Conservation (phyloP, 1,140 invertebrate genomes). For the Eriocheir sinensis region DNA sequence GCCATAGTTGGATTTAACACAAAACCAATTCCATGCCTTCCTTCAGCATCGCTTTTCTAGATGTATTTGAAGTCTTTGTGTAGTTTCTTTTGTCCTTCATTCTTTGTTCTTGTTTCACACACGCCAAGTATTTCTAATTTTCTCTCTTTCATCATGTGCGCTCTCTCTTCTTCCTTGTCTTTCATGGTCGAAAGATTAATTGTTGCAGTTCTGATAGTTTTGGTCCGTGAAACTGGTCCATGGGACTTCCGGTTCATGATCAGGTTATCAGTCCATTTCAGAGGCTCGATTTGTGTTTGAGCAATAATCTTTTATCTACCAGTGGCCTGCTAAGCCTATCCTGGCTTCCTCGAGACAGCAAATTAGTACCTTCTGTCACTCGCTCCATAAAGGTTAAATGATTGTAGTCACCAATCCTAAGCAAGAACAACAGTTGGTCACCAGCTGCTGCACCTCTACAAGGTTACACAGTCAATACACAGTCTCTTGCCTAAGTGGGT, state of each 20-base stretch:
- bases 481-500: not conserved
- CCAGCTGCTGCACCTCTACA: not conserved
- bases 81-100: not conserved
- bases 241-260: not conserved
- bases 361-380: not conserved
- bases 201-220: not conserved
- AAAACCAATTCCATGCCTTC: not conserved
- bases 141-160: constrained; percentile 10
- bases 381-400: not conserved
- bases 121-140: not conserved
- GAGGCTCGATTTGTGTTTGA: not conserved
- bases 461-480: too few relatives aligned
- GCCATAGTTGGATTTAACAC: not conserved
- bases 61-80: not conserved
- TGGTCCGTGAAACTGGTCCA: not conserved
- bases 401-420: not conserved
- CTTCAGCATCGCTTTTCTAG: not conserved
- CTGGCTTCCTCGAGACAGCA: not conserved
- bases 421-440: not conserved
- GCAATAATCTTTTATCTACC: not conserved
- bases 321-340: constrained; percentile 20
- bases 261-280: not conserved
- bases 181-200: not conserved
- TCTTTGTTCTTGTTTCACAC: constrained; percentile 14
- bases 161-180: constrained; percentile 8